Percentiles rank a stretch among this genome's conserved stretches.
phyloP scores from a whole-genome alignment of 2,888 invertebrate genomes.

The Erebia palarica region DNA sequence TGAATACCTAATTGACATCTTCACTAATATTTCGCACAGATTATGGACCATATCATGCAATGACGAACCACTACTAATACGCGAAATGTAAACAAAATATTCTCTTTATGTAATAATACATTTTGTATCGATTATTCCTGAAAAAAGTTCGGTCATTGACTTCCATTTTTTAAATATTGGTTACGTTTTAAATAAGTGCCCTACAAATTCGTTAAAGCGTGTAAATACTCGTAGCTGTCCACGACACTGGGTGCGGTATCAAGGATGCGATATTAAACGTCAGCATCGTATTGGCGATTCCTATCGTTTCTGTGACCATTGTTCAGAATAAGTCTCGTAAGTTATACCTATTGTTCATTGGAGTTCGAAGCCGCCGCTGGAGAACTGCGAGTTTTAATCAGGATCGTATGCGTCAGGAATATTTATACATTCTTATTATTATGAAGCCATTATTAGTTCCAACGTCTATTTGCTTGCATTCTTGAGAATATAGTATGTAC shows the following conservation, averaged over 20 bases:
- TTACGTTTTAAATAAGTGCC: conserved; percentile 59
- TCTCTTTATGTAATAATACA: conserved; percentile 5
- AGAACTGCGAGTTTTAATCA: conserved; percentile 71
- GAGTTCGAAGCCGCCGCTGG: conserved; percentile 55
- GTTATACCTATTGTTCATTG: conserved; percentile 64
- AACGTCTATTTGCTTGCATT: not conserved
- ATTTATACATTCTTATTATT: conserved; percentile 40
- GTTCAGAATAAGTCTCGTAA: conserved; percentile 79
- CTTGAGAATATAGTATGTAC: not conserved
- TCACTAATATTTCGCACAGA: not conserved
- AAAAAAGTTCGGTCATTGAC: conserved; percentile 55
- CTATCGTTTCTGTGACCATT: conserved; percentile 74
- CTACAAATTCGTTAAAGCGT: conserved; percentile 54
- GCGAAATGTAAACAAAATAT: not conserved
- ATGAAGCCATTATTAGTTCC: conserved; percentile 3
- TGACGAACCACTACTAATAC: not conserved
- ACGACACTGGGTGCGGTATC: conserved; percentile 61
- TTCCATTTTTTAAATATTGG: conserved; percentile 45
- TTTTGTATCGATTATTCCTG: not conserved
- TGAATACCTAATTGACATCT: not conserved
- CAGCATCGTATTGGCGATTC: conserved; percentile 73
- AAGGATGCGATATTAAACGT: conserved; percentile 61
- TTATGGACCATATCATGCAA: not conserved
- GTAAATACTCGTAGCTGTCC: conserved; percentile 30
- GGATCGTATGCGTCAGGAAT: conserved; percentile 67